Base-by-base conservation (phyloP, 2,888 invertebrate species). In the Carcina quercana region DNA sequence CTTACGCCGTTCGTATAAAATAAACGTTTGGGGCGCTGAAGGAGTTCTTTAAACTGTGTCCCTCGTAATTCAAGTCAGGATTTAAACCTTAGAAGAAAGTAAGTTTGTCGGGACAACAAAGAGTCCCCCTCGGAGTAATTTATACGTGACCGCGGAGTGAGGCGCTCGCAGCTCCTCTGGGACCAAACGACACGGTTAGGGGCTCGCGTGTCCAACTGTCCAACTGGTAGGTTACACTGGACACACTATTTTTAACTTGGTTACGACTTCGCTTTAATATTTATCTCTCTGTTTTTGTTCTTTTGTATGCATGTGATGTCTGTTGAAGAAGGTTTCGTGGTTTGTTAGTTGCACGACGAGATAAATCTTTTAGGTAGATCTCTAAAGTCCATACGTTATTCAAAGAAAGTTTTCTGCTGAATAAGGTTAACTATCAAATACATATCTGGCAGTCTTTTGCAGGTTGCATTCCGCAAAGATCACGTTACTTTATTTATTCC, bases 21-120 rank as follows among this genome's bases (percentile, higher is more conserved):
- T n/a, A 20, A 20, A 20, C 11, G 11, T 8, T 24, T 2, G 59
- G 53, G 52, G 53, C 53, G 43, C 59, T 59, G 57, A 63, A 59
- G n/a, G 58, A 68, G 66, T 65, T 73, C 63, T 67, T 61, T 61
- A 63, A 67, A 66, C 60, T 58, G 55, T 49, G 49, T 57, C 59
- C 59, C 58, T 58, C 63, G 69, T 78, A 73, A 76, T 71, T 79
- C 76, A 71, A 74, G 75, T 66, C 70, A 67, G 70, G 75, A 73
- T 78, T 78, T 75, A 67, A 75, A 68, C 67, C 65, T 66, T 67
- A 56, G 69, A 74, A 72, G 68, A 73, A 74, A 72, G 67, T 68
- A 73, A 75, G 69, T 76, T 74, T 52, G 63, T 71, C 65, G 73
- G 72, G 74, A 76, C 76, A 76, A 75, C 73, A 75, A 71, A 69